Base-by-base conservation (phyloP, 2,113 vertebrate genomes). In the Eretmodus cyanostictus region DNA sequence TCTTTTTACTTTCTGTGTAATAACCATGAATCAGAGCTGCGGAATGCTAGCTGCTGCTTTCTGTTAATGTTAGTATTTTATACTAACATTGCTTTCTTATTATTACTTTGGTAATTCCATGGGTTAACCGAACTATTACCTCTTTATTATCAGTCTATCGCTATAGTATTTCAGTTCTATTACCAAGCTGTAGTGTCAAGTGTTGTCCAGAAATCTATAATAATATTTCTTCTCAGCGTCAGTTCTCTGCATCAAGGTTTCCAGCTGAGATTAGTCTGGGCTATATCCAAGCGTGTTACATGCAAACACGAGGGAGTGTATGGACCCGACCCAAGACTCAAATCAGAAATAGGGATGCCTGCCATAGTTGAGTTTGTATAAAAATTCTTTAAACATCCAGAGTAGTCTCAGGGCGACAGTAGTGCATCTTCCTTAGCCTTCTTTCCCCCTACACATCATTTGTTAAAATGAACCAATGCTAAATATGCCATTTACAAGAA, bases 401-500 rank as follows among this genome's bases (percentile, higher is more conserved):
- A 57, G 2, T 19, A 80, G 49, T 91, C 86, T 89, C 89, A 22
- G 11, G 81, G 59, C 9, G 17, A 82, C 88, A 89, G 54, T 27
- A 22, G 87, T 80, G 34, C 61, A 83, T 88, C 81, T 86, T 84
- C 49, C 55, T 83, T 55, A 45, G 71, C 66, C 36, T 11, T 7
- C 40, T 5, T n/a, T 29, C 11, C 31, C 68, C 6, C 2, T 57
- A 59, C 66, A 76, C 68, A 59, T 82, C 53, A 81, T 86, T 76
- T 89, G 54, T 91, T 90, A 61, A 87, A 86, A 78, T 24, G 55
- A 87, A 12, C 80, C 68, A 78, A 12, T 14, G 61, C 38, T 73
- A 76, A 88, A 91, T 86, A 81, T 68, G 55, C 76, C 38, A 78
- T 83, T 88, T 84, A n/a, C 86, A 90, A 91, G 82, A 89, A 87